Evolutionary conservation across 1,140 invertebrate species (phyloP), one percentile per base, ranked within the genome.

Genomic region (Zaprionus ornatus): DNA sequence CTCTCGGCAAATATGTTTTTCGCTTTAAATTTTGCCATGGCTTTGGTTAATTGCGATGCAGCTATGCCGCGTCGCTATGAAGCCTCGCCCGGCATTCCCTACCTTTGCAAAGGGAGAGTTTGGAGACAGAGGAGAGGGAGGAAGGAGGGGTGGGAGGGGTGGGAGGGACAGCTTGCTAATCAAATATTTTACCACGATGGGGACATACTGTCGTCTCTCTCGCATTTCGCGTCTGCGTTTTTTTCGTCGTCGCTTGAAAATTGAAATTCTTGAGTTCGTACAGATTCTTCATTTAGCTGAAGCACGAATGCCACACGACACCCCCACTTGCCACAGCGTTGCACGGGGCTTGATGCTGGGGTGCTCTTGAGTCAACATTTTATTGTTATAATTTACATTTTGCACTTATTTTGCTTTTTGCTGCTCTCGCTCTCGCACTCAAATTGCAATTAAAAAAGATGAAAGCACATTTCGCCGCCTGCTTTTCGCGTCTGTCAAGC

Each of bases 391-490:
- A 62, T 62, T 54, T 42, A n/a, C 48, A 57, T 79, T 69, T 66
- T 57, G 23, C 37, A 52, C 29, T 52, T 37, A 27, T 10, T 6
- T 45, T 69, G 48, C n/a, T 29, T 57, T 61, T 70, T 55, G 29
- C 29, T 29, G 27, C 29, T 29, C 2, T 29, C 29, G 17, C 40
- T 4, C 25, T 6, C 10, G 25, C 56, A 27, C 48, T 60, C 29
- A 61, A 69, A 52, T 62, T 69, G 57, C 67, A 50, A 71, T 80
- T 64, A 68, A 50, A 68, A 50, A 66, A 80, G 76, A 71, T 79
- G 71, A 75, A 78, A 77, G 69, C 59, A 56, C 55, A 60, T 50
- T 21, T 4, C 55, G 66, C 54, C 40, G 63, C 56, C 37, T 64
- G 57, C 29, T 48, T 62, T 27, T 21, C 40, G 64, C 48, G 27